Evolutionary conservation across 2,888 invertebrate genomes (phyloP).

Genomic region (Hydrotaea cyrtoneurina): DNA sequence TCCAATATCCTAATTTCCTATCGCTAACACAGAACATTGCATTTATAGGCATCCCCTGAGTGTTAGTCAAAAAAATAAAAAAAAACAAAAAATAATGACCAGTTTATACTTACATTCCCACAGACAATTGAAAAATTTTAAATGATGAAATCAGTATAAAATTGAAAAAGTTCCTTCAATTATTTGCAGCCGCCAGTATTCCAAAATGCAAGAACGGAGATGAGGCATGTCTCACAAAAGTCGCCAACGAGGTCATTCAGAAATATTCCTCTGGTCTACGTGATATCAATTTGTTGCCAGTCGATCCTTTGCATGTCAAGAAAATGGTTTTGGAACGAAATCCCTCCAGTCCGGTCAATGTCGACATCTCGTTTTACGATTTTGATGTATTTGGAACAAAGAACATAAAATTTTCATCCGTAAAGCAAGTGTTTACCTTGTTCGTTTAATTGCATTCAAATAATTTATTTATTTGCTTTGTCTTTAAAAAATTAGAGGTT

Average conservation of each 20-base stretch:
- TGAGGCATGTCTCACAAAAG: slow-evolving; percentile 66
- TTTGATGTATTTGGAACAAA: slow-evolving; percentile 74
- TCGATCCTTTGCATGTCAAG: slow-evolving; percentile 77
- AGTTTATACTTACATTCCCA: too few relatives aligned
- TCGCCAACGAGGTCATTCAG: slow-evolving; percentile 67
- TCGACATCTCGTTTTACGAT: slow-evolving; percentile 75
- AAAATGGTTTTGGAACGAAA: slow-evolving; percentile 73
- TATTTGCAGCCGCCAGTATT: slow-evolving; percentile 71
- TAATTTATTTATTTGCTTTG: too few relatives aligned
- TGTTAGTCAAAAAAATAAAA: too few relatives aligned
- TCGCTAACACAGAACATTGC: too few relatives aligned
- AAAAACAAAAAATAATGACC: too few relatives aligned
- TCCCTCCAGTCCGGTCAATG: slow-evolving; percentile 75
- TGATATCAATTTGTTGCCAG: slow-evolving; percentile 71
- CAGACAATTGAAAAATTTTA: too few relatives aligned
- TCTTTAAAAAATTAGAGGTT: slow-evolving; percentile 69
- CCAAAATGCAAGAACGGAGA: slow-evolving; percentile 70
- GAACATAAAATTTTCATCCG: slow-evolving; percentile 61
- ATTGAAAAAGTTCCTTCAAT: too few relatives aligned
- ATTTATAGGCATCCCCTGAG: too few relatives aligned
- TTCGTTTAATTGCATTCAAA: too few relatives aligned
- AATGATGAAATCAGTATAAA: too few relatives aligned
- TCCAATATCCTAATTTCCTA: too few relatives aligned
- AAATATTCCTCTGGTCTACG: slow-evolving; percentile 72
- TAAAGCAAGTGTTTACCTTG: slow-evolving; percentile 32